A percentile compares a stretch with the other conserved stretches of the same genome.
These are phyloP conservation scores for Champsocephalus esox DNA, from an alignment of 2,797 vertebrate species.

Conservation along the genomic window DNA sequence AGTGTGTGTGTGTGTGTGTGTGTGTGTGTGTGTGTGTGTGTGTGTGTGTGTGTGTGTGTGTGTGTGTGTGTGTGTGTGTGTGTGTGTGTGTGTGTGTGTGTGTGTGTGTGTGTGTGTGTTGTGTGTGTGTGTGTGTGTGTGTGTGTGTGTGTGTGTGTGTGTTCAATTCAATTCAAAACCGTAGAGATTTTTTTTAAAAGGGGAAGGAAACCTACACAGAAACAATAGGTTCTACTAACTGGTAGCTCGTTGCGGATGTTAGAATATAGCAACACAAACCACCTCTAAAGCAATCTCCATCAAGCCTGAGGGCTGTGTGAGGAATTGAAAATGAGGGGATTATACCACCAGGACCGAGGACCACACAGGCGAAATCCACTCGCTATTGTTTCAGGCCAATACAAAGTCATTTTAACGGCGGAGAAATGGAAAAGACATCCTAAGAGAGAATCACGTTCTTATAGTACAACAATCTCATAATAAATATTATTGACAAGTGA, in stretches of 20 bases:
- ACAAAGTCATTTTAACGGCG: constrained; percentile 48
- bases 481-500: constrained; percentile 29
- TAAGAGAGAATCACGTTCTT: constrained; percentile 32
- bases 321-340: constrained; percentile 78
- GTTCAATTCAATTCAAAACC: constrained; percentile 71
- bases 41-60: no score
- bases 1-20: constrained; percentile 27
- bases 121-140: constrained; percentile 18
- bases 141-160: constrained; percentile 12
- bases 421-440: constrained; percentile 44
- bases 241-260: constrained; percentile 66
- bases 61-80: no score
- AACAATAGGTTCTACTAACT: constrained; percentile 65
- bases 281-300: constrained; percentile 73
- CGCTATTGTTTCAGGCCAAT: constrained; percentile 67
- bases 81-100: no score
- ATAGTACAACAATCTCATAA: constrained; percentile 22
- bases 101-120: background rate
- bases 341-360: constrained; percentile 64
- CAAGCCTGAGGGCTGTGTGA: constrained; percentile 63
- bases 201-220: constrained; percentile 50
- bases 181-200: background rate
- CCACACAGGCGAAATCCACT: constrained; percentile 60
- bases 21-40: constrained; percentile 8
- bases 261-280: constrained; percentile 73